Percentiles rank a stretch among this genome's conserved stretches.
Conservation (phyloP, 1,140 invertebrate genomes). For the Pteromalus puparum region DNA sequence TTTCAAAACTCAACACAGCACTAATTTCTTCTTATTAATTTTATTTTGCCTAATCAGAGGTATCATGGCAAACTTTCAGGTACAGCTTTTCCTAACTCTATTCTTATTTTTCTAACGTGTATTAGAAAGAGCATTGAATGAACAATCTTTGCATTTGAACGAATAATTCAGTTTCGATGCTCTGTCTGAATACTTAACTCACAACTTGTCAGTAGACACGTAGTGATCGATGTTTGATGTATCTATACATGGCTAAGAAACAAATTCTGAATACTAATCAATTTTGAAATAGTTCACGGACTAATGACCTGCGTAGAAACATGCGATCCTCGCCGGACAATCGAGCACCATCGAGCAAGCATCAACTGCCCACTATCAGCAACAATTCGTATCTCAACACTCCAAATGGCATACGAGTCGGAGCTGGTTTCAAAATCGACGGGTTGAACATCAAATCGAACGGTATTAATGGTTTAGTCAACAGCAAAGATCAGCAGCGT, state of each 20-base stretch:
- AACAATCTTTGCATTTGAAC: neutral
- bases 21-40: conserved; percentile 54
- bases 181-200: neutral
- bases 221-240: neutral
- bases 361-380: conserved; percentile 38
- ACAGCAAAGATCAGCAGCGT: neutral
- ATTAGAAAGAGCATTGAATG: neutral
- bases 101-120: neutral
- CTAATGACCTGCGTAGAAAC: conserved; percentile 66
- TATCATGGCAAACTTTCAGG: conserved; percentile 75
- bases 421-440: conserved; percentile 29
- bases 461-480: conserved; percentile 24
- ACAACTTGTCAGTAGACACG: too few species aligned
- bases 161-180: neutral
- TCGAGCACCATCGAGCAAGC: conserved; percentile 42
- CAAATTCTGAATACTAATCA: neutral
- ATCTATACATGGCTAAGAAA: neutral
- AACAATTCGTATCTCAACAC: conserved; percentile 66
- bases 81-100: conserved; percentile 57
- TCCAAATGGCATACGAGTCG: conserved; percentile 65
- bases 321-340: conserved; percentile 55
- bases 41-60: conserved; percentile 63
- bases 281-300: conserved; percentile 68
- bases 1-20: conserved; percentile 8
- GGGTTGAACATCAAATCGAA: conserved; percentile 46